Base-by-base conservation (phyloP, 2,888 invertebrate genomes). In the Polia nebulosa region DNA sequence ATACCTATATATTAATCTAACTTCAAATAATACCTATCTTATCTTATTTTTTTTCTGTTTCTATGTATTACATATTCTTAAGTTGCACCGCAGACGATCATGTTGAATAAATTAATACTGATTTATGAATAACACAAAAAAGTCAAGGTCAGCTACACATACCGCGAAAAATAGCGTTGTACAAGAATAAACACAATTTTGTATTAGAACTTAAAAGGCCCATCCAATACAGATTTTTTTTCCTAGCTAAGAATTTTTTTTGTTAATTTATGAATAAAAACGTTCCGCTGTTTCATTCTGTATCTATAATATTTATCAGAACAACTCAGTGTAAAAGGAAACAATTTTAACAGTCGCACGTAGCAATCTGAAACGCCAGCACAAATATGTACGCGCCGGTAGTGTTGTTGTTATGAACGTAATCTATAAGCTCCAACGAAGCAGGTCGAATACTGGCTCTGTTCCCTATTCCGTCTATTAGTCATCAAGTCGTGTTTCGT, bases 401-500 rank as follows among this genome's bases (percentile, higher is more conserved):
- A 15, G 8, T 20, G 3, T 25, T 55, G 1, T 7, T 62, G 11
- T 15, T 53, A 34, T 25, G 34, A 32, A 22, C 13, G 0, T 32
- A n/a, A 34, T 62, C 53, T 13, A 17, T 53, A n/a, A n/a, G 13
- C 1, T 53, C 11, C 7, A 69, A 36, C 20, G 66, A 84, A 47
- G 72, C 81, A 1, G 89, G 89, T 2, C 87, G 82, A 68, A 94
- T 94, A 59, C 73, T 94, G 22, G 89, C 80, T 0, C 76, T 90
- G 0, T 83, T 91, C 29, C 87, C 93, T 2, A 17, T 87, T 3
- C 88, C 94, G 0, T 90, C 91, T 0, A 86, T 92, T 27, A 94
- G 94, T 60, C 94, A 94, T 62, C 93, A 94, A 81, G 78, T 91
- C 0, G 88, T 89, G 2, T 93, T 88, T 53, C 86, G 89, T 36